Evolutionary conservation across 2,113 vertebrate genomes (phyloP).

Genomic region (Atlantisia rogersi): DNA sequence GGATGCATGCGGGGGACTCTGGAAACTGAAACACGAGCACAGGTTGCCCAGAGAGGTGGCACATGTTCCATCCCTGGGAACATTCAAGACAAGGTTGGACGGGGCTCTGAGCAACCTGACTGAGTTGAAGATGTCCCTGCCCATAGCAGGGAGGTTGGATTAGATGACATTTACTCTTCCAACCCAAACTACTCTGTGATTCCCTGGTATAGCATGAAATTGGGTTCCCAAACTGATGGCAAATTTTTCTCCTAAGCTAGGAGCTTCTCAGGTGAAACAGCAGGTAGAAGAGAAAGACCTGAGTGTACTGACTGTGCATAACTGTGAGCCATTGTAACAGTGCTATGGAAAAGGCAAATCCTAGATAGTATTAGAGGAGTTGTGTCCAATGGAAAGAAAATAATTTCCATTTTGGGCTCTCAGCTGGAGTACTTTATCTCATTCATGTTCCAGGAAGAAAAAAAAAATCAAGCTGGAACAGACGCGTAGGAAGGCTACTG

Average conservation of each 20-base stretch:
- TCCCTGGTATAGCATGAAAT: not conserved
- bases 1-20: not conserved
- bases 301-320: not conserved
- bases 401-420: not conserved
- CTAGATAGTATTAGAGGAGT: not conserved
- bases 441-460: not conserved
- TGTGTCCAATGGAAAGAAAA: not conserved
- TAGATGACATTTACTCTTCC: too few relatives aligned
- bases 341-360: not conserved
- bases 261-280: not conserved
- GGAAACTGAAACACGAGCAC: too few relatives aligned
- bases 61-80: too few relatives aligned
- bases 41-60: too few relatives aligned
- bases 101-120: too few relatives aligned
- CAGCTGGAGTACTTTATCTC: not conserved
- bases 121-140: too few relatives aligned
- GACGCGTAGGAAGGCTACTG: not conserved
- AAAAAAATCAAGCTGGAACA: not conserved
- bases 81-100: too few relatives aligned
- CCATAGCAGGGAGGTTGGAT: too few relatives aligned
- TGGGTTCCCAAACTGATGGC: rapidly evolving
- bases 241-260: not conserved
- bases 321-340: not conserved
- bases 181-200: too few relatives aligned
- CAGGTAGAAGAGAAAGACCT: not conserved